Base-by-base conservation (phyloP, 2,797 vertebrate species). In the Intellagama lesueurii region DNA sequence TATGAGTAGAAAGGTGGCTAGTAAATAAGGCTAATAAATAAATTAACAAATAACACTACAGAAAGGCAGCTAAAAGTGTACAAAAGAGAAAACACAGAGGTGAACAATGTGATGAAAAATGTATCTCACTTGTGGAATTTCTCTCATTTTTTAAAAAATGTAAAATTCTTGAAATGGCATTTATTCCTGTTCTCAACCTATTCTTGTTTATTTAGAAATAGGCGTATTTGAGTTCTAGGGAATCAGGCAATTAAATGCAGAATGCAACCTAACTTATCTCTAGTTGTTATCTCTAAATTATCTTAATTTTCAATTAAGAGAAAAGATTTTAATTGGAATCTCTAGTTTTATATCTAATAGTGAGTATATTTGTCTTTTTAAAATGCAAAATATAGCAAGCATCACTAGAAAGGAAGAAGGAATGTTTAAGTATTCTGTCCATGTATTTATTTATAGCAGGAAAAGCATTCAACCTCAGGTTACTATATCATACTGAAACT, bases 381-480 rank as follows among this genome's bases (percentile, higher is more conserved):
- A 75, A 73, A 32, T 81, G 81, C 85, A 89, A 30, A 92, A 87
- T 64, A 86, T 16, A 80, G 5, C 49, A 35, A 84, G 75, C 86
- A 28, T 94, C 84, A 81, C 68, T 88, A 14, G 22, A 95, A 93
- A 94, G 87, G 89, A 93, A 95, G 93, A 8, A 82, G 66, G 92
- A 93, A 90, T 76, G 80, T 82, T 78, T 90, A 92, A 95, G 87
- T 47, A 88, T 89, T 90, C 86, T 88, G 78, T 88, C 92, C 90
- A 88, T 85, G 69, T 87, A 91, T 91, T 93, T 93, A 93, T 93
- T 95, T 96, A 94, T 91, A 86, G 90, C 89, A 91, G 94, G 93
- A 95, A 95, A 93, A 78, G 64, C 93, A 92, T 94, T 94, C 69
- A 94, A 88, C 81, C 89, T 91, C 60, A 88, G 89, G 91, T 90